Conservation (phyloP, 1,140 invertebrate genomes). For the Pinna nobilis region DNA sequence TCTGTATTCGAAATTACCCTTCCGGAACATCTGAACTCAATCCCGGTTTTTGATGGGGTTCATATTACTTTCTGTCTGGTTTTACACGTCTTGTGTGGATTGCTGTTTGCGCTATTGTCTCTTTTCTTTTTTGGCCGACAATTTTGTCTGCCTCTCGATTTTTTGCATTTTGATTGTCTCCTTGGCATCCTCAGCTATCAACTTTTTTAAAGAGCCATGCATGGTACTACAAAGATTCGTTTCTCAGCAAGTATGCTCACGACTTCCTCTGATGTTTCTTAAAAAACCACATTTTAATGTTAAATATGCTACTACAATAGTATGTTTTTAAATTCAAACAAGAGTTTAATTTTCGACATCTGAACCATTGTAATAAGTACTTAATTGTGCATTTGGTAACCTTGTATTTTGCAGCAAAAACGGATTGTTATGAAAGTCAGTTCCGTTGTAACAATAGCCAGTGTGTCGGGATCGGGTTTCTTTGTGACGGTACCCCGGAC, state of each 20-base stretch:
- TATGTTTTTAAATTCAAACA: neutral
- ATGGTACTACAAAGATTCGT: too few relatives aligned
- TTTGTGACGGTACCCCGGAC: slow-evolving; percentile 6
- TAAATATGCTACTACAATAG: neutral
- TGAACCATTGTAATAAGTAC: neutral
- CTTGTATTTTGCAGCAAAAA: neutral
- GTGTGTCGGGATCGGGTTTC: slow-evolving; percentile 4
- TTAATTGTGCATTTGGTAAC: neutral
- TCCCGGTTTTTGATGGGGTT: too few relatives aligned
- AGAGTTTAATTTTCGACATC: neutral
- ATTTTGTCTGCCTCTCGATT: too few relatives aligned
- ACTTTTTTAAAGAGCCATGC: too few relatives aligned
- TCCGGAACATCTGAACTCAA: too few relatives aligned
- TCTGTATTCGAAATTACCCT: too few relatives aligned
- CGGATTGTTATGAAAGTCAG: slow-evolving; percentile 3
- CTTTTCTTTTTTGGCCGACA: too few relatives aligned
- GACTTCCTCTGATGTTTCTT: neutral
- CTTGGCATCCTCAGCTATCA: too few relatives aligned
- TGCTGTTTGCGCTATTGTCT: too few relatives aligned
- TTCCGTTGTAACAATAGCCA: slow-evolving; percentile 10
- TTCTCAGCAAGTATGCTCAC: neutral
- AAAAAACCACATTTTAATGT: neutral
- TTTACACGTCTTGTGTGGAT: too few relatives aligned
- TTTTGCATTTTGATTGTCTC: too few relatives aligned
- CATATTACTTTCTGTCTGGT: too few relatives aligned